Evolutionary conservation across 2,113 vertebrate genomes (phyloP), one percentile per base, ranked within the genome.

Genomic region (Gadus chalcogrammus): DNA sequence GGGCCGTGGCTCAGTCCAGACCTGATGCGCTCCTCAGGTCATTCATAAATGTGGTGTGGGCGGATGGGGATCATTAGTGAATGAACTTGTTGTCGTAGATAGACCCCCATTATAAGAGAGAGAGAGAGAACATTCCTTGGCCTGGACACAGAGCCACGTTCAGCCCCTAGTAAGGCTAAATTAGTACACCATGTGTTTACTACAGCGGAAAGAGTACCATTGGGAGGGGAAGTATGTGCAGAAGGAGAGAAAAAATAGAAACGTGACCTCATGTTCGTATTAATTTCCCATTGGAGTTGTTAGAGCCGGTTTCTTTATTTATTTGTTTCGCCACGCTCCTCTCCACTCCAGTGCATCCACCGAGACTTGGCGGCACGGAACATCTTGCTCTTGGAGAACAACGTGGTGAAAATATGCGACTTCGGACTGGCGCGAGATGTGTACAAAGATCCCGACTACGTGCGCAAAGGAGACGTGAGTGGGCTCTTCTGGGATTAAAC

Each of bases 401-500:
- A 98, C 0, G 96, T 98, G 52, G 96, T 97, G 35, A 97, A 98
- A 91, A 97, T 97, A 84, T 98, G 95, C 71, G 96, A 98, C 84
- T 98, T 98, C 15, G 95, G 95, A 70, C 93, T 97, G 0, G 95
- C 96, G 68, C 93, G 95, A 76, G 96, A 98, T 24, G 92, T 98
- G 70, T 97, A 98, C 67, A 98, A 98, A 89, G 96, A 97, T 80
- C 95, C 94, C 0, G 95, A 97, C 84, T 97, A 98, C 1, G 94
- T 97, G 5, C 93, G 95, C 76, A 97, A 98, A 90, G 95, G 95
- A 92, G 95, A 98, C 76, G 95, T 98, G 87, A 94, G 95, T 91
- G 67, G 5, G 8, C 42, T 48, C 42, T 35, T 35, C 31, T 35
- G 6, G 3, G 31, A 35, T 35, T 35, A 35, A 35, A 35, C 31